Base-by-base conservation (phyloP, 2,888 invertebrate genomes). In the Scaeva pyrastri region DNA sequence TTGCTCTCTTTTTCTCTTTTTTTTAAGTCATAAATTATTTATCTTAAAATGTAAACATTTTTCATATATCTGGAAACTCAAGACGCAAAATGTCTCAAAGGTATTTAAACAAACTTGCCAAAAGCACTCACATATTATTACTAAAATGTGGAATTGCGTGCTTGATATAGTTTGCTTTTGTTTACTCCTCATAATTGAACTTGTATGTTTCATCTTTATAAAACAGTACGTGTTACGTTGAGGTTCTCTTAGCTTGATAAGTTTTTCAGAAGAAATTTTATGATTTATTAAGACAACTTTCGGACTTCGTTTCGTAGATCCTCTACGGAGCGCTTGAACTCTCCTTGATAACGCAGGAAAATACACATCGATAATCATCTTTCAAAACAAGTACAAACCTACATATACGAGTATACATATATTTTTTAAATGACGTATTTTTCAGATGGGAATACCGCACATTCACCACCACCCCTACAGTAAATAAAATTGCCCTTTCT, bases 21-120 rank as follows among this genome's bases (percentile, higher is more conserved):
- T 78, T 75, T 58, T 71, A 84, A 79, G 66, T 84, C 74, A 85
- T 85, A 85, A 85, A 85, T 80, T 80, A 85, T 80, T 85, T 71
- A 80, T 85, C 75, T 72, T 50, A 72, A 85, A 78, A 66, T 62
- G 70, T 78, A 78, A 70, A 75, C 64, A 74, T 74, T 79, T 79
- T 73, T 16, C 56, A 70, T 84, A 71, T 31, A 45, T 74, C 21
- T 43, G 21, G n/a, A n/a, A 55, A 21, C 39, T 41, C 48, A 56
- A 31, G 75, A 75, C 60, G 52, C 64, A 81, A 52, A 8, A 64
- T 56, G 79, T 71, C 84, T 80, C 84, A 39, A 19, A 71, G 75
- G 79, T 84, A 84, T 84, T 79, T 75, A 64, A 56, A 75, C 45
- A 55, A 74, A 84, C 71, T 75, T 71, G 74, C 74, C 66, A 58